Evolutionary conservation across 2,888 invertebrate species (phyloP), one percentile per base, ranked within the genome.

Genomic region (Plagodis pulveraria): DNA sequence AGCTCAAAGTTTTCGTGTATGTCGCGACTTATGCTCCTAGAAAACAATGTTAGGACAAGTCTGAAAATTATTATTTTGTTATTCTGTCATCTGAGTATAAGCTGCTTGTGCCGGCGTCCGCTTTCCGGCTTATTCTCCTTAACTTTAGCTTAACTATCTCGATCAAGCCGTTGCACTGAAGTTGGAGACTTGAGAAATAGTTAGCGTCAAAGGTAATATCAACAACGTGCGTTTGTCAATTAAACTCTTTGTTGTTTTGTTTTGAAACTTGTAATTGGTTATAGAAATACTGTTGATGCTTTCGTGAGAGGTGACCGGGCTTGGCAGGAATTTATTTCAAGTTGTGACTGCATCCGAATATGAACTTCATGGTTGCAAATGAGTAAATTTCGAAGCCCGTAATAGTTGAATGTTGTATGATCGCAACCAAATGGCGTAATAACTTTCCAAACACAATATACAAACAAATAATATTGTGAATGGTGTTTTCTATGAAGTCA

Each of bases 81-180:
- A 61, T 65, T 65, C 60, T 61, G 56, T 65, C 45, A 38, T 45
- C 44, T 62, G 43, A 54, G 56, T 62, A 59, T 54, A 56, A 63
- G 57, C 56, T 57, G 65, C 63, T 65, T 67, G 62, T 55, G 50
- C 58, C 57, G 53, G 63, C 62, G 67, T 67, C 61, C 62, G 63
- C 67, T 65, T 67, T 69, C 67, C 69, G 64, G 65, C 62, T 69
- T 65, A 66, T 62, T 63, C 62, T 65, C 62, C 54, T 67, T 64
- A 69, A 69, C 69, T 67, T 67, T 65, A 50, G 62, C 64, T 65
- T 64, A 69, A 67, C 67, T 64, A 65, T 64, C 65, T 62, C 49
- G 49, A 65, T 61, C 62, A 65, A 66, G 65, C 63, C 60, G 66
- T 56, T 66, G 65, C 56, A 53, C 63, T 62, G 57, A 57, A 48